Conservation (phyloP, 1,140 invertebrate genomes). For the Sitobion miscanthi region DNA sequence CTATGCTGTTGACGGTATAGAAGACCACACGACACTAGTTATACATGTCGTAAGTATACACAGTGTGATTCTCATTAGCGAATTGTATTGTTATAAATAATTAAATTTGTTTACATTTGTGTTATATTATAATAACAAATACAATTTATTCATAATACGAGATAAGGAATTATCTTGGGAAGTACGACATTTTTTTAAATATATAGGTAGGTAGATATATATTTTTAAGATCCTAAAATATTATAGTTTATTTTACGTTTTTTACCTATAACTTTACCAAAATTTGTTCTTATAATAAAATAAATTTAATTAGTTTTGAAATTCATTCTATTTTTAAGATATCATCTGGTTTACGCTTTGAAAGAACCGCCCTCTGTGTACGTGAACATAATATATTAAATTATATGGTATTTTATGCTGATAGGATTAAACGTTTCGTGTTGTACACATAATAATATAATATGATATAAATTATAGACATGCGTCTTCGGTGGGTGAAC, state of each 20-base stretch:
- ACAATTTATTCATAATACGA: not conserved
- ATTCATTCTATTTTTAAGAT: not conserved
- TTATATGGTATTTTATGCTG: not conserved
- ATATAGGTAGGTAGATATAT: not conserved
- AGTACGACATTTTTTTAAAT: not conserved
- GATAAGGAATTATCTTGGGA: not conserved
- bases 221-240: not conserved
- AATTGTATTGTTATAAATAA: no score
- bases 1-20: not conserved
- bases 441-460: not conserved
- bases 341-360: not conserved
- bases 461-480: not conserved
- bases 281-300: not conserved
- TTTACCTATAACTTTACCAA: not conserved
- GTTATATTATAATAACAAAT: not conserved
- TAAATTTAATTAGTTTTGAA: not conserved
- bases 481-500: not conserved
- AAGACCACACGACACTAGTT: not conserved
- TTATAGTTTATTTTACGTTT: not conserved
- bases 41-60: no score
- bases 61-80: no score
- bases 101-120: not conserved
- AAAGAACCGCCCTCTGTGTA: not conserved
- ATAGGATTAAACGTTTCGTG: not conserved
- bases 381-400: not conserved